Evolutionary conservation across 2,888 invertebrate genomes (phyloP).

Genomic region (Sisyra terminalis): DNA sequence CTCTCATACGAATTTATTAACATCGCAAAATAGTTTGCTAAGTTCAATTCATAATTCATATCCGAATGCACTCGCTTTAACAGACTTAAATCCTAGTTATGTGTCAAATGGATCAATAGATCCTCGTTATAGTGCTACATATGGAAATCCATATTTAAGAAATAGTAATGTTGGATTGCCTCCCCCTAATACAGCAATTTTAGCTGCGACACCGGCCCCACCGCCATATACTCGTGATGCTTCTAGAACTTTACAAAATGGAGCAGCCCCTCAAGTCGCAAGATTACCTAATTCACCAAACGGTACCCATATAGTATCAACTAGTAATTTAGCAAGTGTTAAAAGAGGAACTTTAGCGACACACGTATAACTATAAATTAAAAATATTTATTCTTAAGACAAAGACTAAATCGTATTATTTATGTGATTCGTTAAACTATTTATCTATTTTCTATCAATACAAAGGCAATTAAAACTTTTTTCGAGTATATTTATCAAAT

Average conservation of each 20-base stretch:
- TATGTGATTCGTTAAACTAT: conserved; percentile 1
- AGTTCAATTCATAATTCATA: conserved; percentile 24
- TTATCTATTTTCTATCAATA: background rate
- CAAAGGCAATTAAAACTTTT: background rate
- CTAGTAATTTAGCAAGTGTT: conserved; percentile 37
- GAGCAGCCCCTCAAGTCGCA: conserved; percentile 33
- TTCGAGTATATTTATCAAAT: background rate
- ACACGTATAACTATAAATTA: conserved; percentile 35
- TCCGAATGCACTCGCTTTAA: conserved; percentile 22
- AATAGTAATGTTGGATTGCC: conserved; percentile 43
- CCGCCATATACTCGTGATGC: conserved; percentile 65
- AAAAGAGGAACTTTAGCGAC: conserved; percentile 48
- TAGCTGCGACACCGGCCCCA: conserved; percentile 40
- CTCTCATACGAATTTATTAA: conserved; percentile 15
- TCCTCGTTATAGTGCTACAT: conserved; percentile 75
- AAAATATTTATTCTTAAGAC: background rate
- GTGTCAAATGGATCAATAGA: conserved; percentile 36
- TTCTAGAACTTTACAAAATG: conserved; percentile 33
- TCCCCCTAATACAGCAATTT: conserved; percentile 42
- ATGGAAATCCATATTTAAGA: conserved; percentile 76
- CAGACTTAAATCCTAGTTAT: conserved; percentile 5
- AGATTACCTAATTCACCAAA: conserved; percentile 30
- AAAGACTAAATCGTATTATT: background rate
- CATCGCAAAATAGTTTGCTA: conserved; percentile 24
- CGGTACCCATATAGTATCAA: conserved; percentile 36